Conservation (phyloP, 2,113 vertebrate genomes). For the Rattus norvegicus region GRCr8 NC_086029.1:50677501-50678000, state of each 20-base stretch:
- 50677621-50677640: not conserved
- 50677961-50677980: not conserved
- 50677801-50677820: not conserved
- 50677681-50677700: not conserved
- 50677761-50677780: not conserved
- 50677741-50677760: not conserved
- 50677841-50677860: not conserved
- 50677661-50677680: not conserved
- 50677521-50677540: too few relatives aligned
- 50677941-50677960: not conserved
- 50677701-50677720: not conserved
- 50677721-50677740: not conserved
- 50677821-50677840: not conserved
- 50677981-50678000: not conserved
- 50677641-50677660: not conserved
- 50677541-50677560: not conserved
- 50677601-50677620: not conserved
- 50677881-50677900: not conserved
- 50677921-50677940: not conserved
- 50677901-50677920: not conserved
- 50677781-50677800: not conserved
- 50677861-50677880: not conserved
- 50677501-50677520: too few relatives aligned
- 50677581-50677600: not conserved
- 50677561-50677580: not conserved